Evolutionary conservation across 2,113 vertebrate genomes (phyloP), one percentile per base, ranked within the genome.

Genomic region (Misgurnus mizolepis): DNA sequence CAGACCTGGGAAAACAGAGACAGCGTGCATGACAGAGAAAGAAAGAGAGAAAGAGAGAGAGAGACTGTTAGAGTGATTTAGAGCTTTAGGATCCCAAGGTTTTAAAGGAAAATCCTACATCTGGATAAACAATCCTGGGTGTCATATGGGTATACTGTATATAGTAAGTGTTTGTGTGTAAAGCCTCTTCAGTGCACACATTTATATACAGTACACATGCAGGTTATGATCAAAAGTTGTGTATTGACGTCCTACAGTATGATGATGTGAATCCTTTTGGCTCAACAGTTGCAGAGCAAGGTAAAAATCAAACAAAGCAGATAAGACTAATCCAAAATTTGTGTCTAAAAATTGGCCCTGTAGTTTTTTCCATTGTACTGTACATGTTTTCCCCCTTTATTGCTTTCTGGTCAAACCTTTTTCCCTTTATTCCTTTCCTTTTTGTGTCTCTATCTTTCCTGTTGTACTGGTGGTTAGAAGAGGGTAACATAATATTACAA

Each of bases 1-100:
- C 96, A 72, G 95, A 97, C 94, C 96, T 98, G 95, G 80, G 94
- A 93, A 69, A 90, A 34, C 27, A 34, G 2, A 34, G 27, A 34
- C 27, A 27, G 93, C 92, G 87, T 70, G 86, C 78, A 62, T 56
- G 74, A 62, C 80, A 88, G 84, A 58, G 64, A 83, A 85, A 39
- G 55, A 67, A 34, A 34, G 34, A 76, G 18, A 61, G 5, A 73
- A 8, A 68, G 49, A 65, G 7, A 66, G n/a, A 70, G 45, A 55
- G 47, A 56, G 53, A 18, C 67, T 76, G 77, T 17, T 76, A 74
- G 49, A 76, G 61, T 76, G 75, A 77, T 77, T 77, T 77, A 77
- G 61, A 14, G 61, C 61, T 39, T 64, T 39, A 12, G 61, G 27
- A 66, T 77, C 49, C 47, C 75, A 66, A 40, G 62, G 75, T 77